Base-by-base conservation (phyloP, 2,113 vertebrate genomes). In the Carettochelys insculpta region DNA sequence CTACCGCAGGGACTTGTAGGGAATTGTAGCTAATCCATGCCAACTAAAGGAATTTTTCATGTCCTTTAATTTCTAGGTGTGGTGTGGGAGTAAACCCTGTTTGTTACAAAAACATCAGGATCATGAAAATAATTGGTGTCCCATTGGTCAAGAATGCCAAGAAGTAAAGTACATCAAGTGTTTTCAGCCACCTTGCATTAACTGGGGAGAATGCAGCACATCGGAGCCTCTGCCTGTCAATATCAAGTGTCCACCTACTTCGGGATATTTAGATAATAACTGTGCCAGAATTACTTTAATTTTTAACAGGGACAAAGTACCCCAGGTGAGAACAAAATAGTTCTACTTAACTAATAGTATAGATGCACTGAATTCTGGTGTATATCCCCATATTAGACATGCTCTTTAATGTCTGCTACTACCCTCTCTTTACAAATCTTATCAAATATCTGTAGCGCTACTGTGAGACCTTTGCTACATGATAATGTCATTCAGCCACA, bases 221-320 rank as follows among this genome's bases (percentile, higher is more conserved):
- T 97, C 97, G 5, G 97, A 98, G 78, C 94, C 97, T 51, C 96
- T 97, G 38, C 98, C 96, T 3, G 85, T 96, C 76, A 96, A 97
- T 96, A 98, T 98, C 3, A 97, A 95, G 68, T 99, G 99, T 25
- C 97, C 97, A 82, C 99, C 99, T 5, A 98, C 98, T 97, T 98
- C 98, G 2, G 94, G 97, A 48, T 98, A 98, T 95, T 94, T 98
- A 31, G 99, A 99, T 96, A 98, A 98, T 92, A 98, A 98, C 95
- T 99, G 99, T 48, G 99, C 98, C 9, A 98, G 98, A 87, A 98
- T 99, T 97, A 99, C 98, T 1, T 97, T 99, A 92, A 98, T 97
- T 95, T 99, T 99, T 96, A 97, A 98, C 4, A 98, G 94, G 3
- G 98, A 98, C 92, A 99, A 98, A 94, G 97, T 99, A 82, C 99